These are phyloP conservation scores for Chydorus sphaericus DNA, from an alignment of 2,888 invertebrate species.

Conservation along the genomic window DNA sequence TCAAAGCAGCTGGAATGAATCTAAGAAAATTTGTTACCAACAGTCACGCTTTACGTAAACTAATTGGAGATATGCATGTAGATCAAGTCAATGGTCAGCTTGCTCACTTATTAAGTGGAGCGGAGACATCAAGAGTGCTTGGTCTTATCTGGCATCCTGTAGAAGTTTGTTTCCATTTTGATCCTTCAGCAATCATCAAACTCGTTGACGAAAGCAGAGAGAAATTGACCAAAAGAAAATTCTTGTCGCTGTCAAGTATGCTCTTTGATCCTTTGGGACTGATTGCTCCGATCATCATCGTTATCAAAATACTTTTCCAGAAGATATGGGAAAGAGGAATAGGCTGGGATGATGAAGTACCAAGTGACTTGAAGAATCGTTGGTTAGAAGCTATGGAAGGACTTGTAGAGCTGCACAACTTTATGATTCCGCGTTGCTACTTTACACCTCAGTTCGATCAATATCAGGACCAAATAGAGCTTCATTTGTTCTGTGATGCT, in stretches of 20 bases:
- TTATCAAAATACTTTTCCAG: slow-evolving; percentile 21
- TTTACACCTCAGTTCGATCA: too few relatives aligned
- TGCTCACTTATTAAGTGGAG: not conserved
- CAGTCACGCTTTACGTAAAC: not conserved
- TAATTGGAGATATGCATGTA: not conserved
- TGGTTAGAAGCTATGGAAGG: slow-evolving; percentile 7
- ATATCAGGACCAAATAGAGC: not conserved
- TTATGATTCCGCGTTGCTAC: slow-evolving; percentile 14
- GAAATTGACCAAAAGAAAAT: slow-evolving; percentile 15
- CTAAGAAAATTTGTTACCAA: slow-evolving; percentile 20
- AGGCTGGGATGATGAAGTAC: slow-evolving; percentile 21
- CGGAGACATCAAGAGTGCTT: slow-evolving; percentile 4
- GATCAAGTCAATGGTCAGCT: too few relatives aligned
- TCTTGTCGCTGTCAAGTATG: slow-evolving; percentile 15
- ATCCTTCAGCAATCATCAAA: not conserved
- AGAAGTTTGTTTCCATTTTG: slow-evolving; percentile 16
- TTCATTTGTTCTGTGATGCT: slow-evolving; percentile 21
- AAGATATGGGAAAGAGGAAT: slow-evolving; percentile 19
- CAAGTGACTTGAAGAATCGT: slow-evolving; percentile 7
- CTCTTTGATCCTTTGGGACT: slow-evolving; percentile 20
- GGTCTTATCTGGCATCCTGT: slow-evolving; percentile 15
- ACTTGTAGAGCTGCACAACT: not conserved
- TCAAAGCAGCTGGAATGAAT: slow-evolving; percentile 17
- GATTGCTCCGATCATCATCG: slow-evolving; percentile 15
- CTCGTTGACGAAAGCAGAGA: slow-evolving; percentile 14